Evolutionary conservation across 2,113 vertebrate species (phyloP).

Genomic region (Urocitellus parryii): DNA sequence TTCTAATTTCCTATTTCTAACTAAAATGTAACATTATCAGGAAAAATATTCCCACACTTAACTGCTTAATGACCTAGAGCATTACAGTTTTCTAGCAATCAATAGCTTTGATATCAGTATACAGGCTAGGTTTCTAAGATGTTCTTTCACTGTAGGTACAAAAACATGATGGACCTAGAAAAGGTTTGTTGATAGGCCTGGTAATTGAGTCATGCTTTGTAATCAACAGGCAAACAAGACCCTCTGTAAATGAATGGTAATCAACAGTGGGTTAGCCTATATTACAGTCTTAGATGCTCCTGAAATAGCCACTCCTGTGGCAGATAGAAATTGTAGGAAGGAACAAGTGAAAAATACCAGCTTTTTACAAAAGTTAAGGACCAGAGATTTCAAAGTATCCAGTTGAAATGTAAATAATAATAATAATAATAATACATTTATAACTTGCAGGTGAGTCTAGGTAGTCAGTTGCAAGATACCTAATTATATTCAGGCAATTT

Average conservation of each 20-base stretch:
- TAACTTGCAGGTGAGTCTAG: not conserved
- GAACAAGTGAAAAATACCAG: not conserved
- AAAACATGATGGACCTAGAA: not conserved
- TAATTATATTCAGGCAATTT: conserved; percentile 7
- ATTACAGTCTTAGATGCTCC: not conserved
- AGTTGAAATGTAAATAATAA: not conserved
- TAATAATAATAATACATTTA: not conserved
- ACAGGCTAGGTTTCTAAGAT: not conserved
- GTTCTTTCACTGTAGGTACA: not conserved
- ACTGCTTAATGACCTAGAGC: not conserved
- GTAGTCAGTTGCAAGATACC: not conserved
- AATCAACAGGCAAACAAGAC: not conserved
- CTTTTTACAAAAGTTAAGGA: not conserved
- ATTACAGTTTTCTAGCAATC: not conserved
- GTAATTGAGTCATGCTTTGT: not conserved
- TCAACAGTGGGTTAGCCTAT: not conserved
- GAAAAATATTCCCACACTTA: not conserved
- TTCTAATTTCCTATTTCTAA: no score
- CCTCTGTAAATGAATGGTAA: not conserved
- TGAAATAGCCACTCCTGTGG: not conserved
- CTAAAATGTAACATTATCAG: no score
- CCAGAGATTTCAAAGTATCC: not conserved
- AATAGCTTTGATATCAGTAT: not conserved
- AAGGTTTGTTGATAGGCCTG: not conserved
- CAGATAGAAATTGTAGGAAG: not conserved